Evolutionary conservation across 92 coral and sea anemone species (phyloP).

Genomic region (Pocillopora grandis): DNA sequence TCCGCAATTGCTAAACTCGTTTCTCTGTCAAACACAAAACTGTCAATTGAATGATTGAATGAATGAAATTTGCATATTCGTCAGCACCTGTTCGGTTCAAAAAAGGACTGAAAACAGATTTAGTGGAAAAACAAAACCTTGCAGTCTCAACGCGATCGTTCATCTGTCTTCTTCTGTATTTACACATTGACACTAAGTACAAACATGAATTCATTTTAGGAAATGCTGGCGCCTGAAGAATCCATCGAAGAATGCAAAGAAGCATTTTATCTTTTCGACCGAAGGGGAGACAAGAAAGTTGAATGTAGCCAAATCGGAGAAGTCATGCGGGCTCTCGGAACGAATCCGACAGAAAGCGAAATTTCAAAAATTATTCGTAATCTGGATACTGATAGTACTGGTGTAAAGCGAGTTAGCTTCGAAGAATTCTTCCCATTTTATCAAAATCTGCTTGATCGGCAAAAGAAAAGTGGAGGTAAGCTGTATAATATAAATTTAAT

Average conservation of each 20-base stretch:
- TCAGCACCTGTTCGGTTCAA: conserved; percentile 19
- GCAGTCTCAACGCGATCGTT: conserved; percentile 4
- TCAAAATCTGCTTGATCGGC: conserved; percentile 82
- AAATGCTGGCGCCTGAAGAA: conserved; percentile 36
- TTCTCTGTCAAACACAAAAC: not conserved
- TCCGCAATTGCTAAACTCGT: not conserved
- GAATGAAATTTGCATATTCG: conserved; percentile 22
- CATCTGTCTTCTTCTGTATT: not conserved
- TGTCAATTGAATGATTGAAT: not conserved
- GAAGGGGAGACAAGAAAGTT: conserved; percentile 85
- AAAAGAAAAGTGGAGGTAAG: conserved; percentile 72
- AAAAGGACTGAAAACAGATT: conserved; percentile 15
- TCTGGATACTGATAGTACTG: conserved; percentile 65
- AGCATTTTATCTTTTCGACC: conserved; percentile 83
- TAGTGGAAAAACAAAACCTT: conserved; percentile 22
- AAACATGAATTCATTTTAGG: not conserved
- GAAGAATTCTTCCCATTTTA: conserved; percentile 87
- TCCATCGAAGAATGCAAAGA: conserved; percentile 70
- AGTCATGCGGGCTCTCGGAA: conserved; percentile 94
- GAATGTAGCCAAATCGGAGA: conserved; percentile 91
- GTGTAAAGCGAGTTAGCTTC: conserved; percentile 75
- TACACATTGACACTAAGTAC: not conserved
- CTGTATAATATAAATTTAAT: not conserved
- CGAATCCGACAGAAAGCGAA: conserved; percentile 93
- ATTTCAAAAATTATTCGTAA: conserved; percentile 71